phyloP scores from a whole-genome alignment of 2,113 vertebrate genomes.

The Neomonachus schauinslandi region DNA sequence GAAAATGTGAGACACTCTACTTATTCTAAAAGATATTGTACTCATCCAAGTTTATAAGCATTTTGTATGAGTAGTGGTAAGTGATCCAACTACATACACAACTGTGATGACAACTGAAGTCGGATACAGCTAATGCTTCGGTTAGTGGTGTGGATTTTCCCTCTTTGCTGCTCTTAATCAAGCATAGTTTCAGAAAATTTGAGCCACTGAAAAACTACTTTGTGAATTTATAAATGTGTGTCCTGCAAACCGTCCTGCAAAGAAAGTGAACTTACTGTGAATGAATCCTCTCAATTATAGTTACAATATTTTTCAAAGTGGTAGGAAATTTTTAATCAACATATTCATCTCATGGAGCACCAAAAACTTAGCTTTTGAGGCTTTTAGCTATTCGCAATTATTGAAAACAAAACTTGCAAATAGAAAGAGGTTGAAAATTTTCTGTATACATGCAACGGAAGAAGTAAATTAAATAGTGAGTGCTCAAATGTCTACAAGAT shows the following conservation, averaged over 20 bases:
- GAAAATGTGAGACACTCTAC: not conserved
- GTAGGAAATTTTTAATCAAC: not conserved
- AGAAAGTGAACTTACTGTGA: not conserved
- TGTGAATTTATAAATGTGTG: not conserved
- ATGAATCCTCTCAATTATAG: not conserved
- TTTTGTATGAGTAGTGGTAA: not conserved
- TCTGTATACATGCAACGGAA: not conserved
- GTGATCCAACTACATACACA: not conserved
- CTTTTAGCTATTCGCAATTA: not conserved
- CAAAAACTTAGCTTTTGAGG: not conserved
- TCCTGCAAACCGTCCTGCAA: not conserved
- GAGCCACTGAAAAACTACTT: not conserved
- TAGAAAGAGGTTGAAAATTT: not conserved
- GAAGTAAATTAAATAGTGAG: not conserved
- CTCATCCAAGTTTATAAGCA: not conserved
- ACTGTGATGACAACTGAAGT: too few species aligned
- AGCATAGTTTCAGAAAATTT: not conserved
- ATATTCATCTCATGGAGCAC: not conserved
- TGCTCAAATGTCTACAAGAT: not conserved
- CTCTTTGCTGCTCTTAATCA: not conserved
- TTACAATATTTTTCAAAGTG: not conserved
- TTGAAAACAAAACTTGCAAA: not conserved
- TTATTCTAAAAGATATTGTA: not conserved
- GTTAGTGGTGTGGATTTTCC: not conserved
- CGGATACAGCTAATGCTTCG: not conserved